phyloP scores from a whole-genome alignment of 2,888 invertebrate species.

The Oligia fasciuncula region DNA sequence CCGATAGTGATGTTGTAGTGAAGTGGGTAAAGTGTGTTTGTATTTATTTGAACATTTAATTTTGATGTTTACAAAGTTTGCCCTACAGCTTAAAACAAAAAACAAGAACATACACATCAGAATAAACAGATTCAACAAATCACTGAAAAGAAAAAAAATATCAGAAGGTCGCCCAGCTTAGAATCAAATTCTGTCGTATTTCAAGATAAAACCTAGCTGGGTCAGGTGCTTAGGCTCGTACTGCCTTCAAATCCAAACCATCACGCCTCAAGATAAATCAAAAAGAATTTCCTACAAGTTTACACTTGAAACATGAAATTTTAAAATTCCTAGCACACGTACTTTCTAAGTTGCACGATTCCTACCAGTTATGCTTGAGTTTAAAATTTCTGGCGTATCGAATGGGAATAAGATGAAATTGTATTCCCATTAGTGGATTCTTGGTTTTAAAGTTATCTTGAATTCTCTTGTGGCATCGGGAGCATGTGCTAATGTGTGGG shows the following conservation, averaged over 20 bases:
- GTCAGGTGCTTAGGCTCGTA: conserved; percentile 4
- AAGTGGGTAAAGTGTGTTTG: conserved; percentile 4
- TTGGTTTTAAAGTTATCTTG: conserved; percentile 18
- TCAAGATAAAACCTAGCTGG: background rate
- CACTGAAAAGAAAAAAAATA: background rate
- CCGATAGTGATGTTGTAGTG: conserved; percentile 32
- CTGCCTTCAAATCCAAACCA: conserved; percentile 26
- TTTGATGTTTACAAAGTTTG: background rate
- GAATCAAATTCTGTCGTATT: background rate
- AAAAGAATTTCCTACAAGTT: conserved; percentile 38
- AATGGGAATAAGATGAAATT: conserved; percentile 57
- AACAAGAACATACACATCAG: background rate
- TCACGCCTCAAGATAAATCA: conserved; percentile 38
- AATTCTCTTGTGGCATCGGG: conserved; percentile 17
- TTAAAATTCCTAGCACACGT: conserved; percentile 55
- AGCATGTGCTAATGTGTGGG: conserved; percentile 22
- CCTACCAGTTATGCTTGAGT: conserved; percentile 38
- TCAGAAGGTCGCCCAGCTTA: too few relatives aligned
- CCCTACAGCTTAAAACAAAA: background rate
- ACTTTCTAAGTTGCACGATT: conserved; percentile 46
- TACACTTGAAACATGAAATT: conserved; percentile 39
- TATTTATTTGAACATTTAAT: background rate
- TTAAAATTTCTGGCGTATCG: conserved; percentile 52
- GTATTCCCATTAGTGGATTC: conserved; percentile 57
- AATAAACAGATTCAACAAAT: background rate